These are phyloP conservation scores for Aphidius gifuensis DNA, from an alignment of 1,140 invertebrate species.

Conservation along the genomic window DNA sequence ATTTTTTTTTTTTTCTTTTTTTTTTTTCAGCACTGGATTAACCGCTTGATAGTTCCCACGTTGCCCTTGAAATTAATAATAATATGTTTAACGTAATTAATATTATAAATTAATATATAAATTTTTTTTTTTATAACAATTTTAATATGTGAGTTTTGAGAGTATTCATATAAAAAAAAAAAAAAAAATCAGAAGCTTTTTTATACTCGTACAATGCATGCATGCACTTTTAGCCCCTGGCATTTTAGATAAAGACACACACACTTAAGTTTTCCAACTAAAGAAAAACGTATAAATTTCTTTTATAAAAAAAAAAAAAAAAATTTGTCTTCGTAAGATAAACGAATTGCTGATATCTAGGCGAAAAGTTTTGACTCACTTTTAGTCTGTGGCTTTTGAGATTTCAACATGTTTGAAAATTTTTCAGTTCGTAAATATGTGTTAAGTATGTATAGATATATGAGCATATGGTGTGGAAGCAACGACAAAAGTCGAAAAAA, in stretches of 20 bases:
- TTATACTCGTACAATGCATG: too few species aligned
- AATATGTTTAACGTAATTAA: too few species aligned
- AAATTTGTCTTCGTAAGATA: too few species aligned
- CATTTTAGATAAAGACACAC: too few species aligned
- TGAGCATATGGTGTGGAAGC: too few species aligned
- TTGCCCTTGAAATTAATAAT: slow-evolving; percentile 5
- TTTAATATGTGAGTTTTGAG: not conserved
- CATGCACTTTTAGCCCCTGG: too few species aligned
- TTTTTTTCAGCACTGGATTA: not conserved
- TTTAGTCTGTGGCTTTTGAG: slow-evolving; percentile 10
- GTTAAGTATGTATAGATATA: too few species aligned
- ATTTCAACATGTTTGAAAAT: not conserved
- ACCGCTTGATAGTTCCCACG: not conserved
- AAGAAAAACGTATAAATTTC: too few species aligned
- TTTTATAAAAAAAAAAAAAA: too few species aligned
- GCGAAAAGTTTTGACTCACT: slow-evolving; percentile 10
- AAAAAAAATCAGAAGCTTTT: not conserved
- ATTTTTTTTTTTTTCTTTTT: not conserved
- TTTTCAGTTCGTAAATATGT: too few species aligned
- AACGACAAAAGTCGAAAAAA: not conserved
- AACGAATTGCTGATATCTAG: too few species aligned
- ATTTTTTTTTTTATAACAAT: not conserved
- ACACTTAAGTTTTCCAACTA: too few species aligned
- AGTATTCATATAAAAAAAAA: not conserved
- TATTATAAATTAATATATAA: not conserved